Percentiles rank a stretch among this genome's conserved stretches.
These are phyloP conservation scores for Limnodromus scolopaceus DNA, from an alignment of 2,797 vertebrate species.

Conservation along the genomic window DNA sequence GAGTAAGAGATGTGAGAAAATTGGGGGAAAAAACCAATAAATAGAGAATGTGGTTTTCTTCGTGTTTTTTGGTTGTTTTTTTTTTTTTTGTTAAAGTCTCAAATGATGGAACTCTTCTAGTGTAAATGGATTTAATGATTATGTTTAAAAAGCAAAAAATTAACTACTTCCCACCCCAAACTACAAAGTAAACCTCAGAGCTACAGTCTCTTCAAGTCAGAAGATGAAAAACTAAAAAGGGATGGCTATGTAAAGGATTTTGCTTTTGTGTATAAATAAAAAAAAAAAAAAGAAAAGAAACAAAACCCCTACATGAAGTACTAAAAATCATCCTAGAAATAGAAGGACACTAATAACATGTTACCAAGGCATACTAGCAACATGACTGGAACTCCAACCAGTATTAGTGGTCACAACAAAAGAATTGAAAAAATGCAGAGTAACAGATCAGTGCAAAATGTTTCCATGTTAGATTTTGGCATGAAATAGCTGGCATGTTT, in stretches of 20 bases:
- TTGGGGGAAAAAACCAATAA: background rate
- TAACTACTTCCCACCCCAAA: background rate
- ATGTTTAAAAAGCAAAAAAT: background rate
- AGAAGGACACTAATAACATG: background rate
- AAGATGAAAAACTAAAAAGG: background rate
- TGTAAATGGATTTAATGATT: background rate
- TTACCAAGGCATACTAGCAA: background rate
- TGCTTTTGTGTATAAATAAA: background rate
- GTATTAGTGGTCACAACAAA: background rate
- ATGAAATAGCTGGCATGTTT: background rate
- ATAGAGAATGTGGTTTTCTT: background rate
- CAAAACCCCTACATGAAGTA: accelerated
- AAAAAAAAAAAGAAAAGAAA: background rate
- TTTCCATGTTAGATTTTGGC: background rate
- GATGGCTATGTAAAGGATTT: background rate
- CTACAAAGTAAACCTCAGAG: background rate
- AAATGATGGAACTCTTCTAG: background rate
- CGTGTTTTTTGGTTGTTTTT: background rate
- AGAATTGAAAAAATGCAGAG: background rate
- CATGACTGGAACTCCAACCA: background rate
- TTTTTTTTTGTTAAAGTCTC: background rate
- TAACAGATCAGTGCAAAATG: background rate
- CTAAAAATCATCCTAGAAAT: background rate
- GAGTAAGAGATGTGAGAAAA: background rate
- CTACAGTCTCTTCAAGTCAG: background rate